phyloP scores from a whole-genome alignment of 2,888 invertebrate species.

The Conops quadrifasciatus region DNA sequence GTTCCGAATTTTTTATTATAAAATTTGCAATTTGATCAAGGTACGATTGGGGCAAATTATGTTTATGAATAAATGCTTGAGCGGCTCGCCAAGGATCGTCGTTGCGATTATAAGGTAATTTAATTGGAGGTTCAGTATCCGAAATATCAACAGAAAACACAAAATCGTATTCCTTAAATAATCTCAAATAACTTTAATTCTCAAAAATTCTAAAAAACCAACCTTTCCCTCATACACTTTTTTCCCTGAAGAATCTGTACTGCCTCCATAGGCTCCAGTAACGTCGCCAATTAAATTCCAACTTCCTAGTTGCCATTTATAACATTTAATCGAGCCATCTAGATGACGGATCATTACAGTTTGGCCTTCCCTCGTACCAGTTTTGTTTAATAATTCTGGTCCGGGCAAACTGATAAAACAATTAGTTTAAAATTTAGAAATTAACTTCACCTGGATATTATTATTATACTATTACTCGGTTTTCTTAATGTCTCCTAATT shows the following conservation, averaged over 20 bases:
- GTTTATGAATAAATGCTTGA: conserved; percentile 85
- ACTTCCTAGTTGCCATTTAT: conserved; percentile 76
- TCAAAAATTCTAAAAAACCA: conserved; percentile 1
- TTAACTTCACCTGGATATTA: neutral
- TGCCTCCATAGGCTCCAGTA: conserved; percentile 77
- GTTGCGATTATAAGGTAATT: conserved; percentile 87
- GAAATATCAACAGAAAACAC: conserved; percentile 96
- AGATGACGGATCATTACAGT: conserved; percentile 81
- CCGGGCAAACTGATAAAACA: conserved; percentile 78
- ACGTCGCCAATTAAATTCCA: conserved; percentile 94
- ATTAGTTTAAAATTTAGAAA: neutral
- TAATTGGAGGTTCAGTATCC: conserved; percentile 86
- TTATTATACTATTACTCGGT: conserved; percentile 72
- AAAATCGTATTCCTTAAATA: conserved; percentile 81
- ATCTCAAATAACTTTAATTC: conserved; percentile 49
- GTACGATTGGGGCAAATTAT: conserved; percentile 85
- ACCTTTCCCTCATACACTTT: conserved; percentile 81
- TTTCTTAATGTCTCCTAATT: conserved; percentile 86
- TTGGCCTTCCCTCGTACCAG: conserved; percentile 82
- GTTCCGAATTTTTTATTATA: conserved; percentile 79
- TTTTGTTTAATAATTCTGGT: conserved; percentile 76
- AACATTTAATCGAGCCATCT: conserved; percentile 78
- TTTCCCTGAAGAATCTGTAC: conserved; percentile 75
- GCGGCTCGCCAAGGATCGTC: conserved; percentile 95
- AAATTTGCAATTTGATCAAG: conserved; percentile 94